Conservation (phyloP, 2,888 invertebrate species). For the Philereme vetulata region DNA sequence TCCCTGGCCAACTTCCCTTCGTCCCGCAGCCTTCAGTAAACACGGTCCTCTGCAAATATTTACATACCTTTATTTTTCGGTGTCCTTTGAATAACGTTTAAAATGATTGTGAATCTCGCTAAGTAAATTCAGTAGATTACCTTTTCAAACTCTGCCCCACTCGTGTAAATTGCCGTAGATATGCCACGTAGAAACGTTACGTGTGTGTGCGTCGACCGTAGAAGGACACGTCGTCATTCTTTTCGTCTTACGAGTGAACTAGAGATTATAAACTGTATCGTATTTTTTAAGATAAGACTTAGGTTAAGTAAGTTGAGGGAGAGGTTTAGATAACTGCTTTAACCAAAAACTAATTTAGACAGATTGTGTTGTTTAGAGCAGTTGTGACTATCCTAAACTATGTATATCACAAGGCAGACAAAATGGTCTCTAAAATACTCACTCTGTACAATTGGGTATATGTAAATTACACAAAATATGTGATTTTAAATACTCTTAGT, state of each 20-base stretch:
- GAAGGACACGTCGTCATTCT: background rate
- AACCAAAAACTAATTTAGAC: slow-evolving; percentile 34
- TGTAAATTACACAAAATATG: slow-evolving; percentile 46
- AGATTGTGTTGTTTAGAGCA: slow-evolving; percentile 18
- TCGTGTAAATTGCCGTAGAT: background rate
- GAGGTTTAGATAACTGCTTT: slow-evolving; percentile 54
- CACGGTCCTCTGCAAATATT: slow-evolving; percentile 19
- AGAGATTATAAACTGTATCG: slow-evolving; percentile 3
- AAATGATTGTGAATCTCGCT: slow-evolving; percentile 26
- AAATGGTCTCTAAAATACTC: too few relatives aligned
- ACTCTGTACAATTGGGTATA: slow-evolving; percentile 38
- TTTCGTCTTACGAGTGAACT: slow-evolving; percentile 1
- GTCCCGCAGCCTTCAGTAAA: slow-evolving; percentile 33
- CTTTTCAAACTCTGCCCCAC: slow-evolving; percentile 9
- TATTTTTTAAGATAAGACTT: slow-evolving; percentile 22
- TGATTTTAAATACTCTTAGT: slow-evolving; percentile 35
- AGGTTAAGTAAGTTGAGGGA: slow-evolving; percentile 48
- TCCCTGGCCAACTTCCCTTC: slow-evolving; percentile 38
- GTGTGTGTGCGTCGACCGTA: background rate
- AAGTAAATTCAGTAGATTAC: slow-evolving; percentile 14
- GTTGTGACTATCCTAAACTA: too few relatives aligned
- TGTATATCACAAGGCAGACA: too few relatives aligned
- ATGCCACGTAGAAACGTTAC: slow-evolving; percentile 7
- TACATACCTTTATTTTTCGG: slow-evolving; percentile 22
- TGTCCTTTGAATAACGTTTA: slow-evolving; percentile 15